Evolutionary conservation across 2,797 vertebrate genomes (phyloP).

Genomic region (Alectoris magna): DNA sequence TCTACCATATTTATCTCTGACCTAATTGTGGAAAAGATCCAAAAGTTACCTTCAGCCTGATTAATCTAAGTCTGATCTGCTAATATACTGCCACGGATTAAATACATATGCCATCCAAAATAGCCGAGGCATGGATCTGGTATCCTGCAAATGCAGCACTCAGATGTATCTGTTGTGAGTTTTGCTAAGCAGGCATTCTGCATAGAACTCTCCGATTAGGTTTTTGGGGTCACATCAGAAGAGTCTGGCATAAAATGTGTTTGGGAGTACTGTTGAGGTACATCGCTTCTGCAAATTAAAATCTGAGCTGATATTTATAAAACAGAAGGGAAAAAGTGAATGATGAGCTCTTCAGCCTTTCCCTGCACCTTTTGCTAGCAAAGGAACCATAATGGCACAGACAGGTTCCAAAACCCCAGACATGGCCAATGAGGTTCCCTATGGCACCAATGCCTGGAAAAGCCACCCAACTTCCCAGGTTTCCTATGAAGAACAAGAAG

Average conservation of each 20-base stretch:
- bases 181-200: conserved; percentile 30
- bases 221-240: conserved; percentile 46
- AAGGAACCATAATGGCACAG: neutral
- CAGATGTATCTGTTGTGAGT: neutral
- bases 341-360: neutral
- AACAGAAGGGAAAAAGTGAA: neutral
- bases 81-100: conserved; percentile 57
- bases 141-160: conserved; percentile 9
- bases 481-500: fast-evolving
- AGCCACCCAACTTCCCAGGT: neutral
- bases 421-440: neutral
- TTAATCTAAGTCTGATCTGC: conserved; percentile 62
- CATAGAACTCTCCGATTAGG: neutral
- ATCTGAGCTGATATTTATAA: neutral
- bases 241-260: neutral
- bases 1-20: conserved; percentile 47
- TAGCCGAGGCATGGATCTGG: neutral
- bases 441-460: neutral
- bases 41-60: conserved; percentile 60
- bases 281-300: neutral
- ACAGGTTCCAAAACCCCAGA: neutral
- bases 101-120: conserved; percentile 29
- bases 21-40: conserved; percentile 47
- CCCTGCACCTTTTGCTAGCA: neutral
- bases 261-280: neutral